Base-by-base conservation (phyloP, 1,140 invertebrate species). In the Drosophila jambulina region DNA sequence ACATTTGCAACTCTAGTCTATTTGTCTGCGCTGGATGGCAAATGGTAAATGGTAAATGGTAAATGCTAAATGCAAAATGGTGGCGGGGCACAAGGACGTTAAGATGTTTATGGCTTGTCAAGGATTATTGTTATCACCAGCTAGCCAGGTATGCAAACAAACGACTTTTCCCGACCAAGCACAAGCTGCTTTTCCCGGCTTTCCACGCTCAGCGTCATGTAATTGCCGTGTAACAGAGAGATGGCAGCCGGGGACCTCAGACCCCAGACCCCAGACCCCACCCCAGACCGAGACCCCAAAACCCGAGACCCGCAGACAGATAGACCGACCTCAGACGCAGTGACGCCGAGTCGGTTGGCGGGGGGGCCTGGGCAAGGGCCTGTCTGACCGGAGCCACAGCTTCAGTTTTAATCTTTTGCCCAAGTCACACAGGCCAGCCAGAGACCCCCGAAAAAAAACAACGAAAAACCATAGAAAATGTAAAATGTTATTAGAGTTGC, bases 41-140 rank as follows among this genome's bases (percentile, higher is more conserved):
- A 32, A 38, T 29, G 32, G 59, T 2, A 15, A 63, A 34, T 34
- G 43, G n/a, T 21, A 19, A 21, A 48, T 9, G 27, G 25, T 10
- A 23, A 40, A 63, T 40, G 42, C 36, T 48, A 38, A 23, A 53
- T 48, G 46, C 48, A 23, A 38, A 56, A 49, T 29, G 53, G 40
- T 60, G 25, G 49, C 48, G 61, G 65, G 53, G 69, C 46, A 76
- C 85, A 83, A 72, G 69, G 80, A 88, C 85, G 86, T 88, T 87
- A 90, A 90, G 85, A 90, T 90, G 85, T 90, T 90, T 90, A 90
- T 90, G 85, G 81, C 85, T 90, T 90, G 85, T 90, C 85, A 91
- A 85, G 85, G 85, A 90, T 90, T 90, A 90, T 90, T 90, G 85
- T 90, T 90, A 90, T 90, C 85, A 82, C 81, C 85, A 85, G 78